A percentile compares a stretch with the other conserved stretches of the same genome.
Evolutionary conservation across 2,888 invertebrate species (phyloP).

Genomic region (Kuschelorhynchus macadamiae): DNA sequence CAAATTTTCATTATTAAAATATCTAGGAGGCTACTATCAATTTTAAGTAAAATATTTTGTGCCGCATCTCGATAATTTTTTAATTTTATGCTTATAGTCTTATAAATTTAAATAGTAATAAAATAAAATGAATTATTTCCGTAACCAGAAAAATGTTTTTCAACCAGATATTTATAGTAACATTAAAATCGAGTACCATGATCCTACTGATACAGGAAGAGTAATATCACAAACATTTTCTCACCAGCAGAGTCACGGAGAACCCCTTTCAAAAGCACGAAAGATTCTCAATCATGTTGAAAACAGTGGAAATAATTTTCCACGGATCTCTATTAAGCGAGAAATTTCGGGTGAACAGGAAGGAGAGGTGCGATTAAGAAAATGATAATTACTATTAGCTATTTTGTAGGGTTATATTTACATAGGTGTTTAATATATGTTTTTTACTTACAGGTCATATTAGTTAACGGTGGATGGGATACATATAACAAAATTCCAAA

Average conservation of each 20-base stretch:
- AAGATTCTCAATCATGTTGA: slow-evolving; percentile 57
- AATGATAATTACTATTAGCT: background rate
- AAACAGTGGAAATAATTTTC: slow-evolving; percentile 57
- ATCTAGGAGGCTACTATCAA: slow-evolving; percentile 18
- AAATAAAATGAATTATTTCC: slow-evolving; percentile 31
- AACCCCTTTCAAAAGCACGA: slow-evolving; percentile 53
- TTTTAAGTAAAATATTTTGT: slow-evolving; percentile 5
- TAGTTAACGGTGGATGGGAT: slow-evolving; percentile 68
- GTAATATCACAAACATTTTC: slow-evolving; percentile 57
- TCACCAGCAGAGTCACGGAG: slow-evolving; percentile 44
- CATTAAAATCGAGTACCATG: slow-evolving; percentile 57
- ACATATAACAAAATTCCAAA: slow-evolving; percentile 66
- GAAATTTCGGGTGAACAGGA: slow-evolving; percentile 53
- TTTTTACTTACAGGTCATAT: slow-evolving; percentile 63
- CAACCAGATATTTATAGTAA: slow-evolving; percentile 34
- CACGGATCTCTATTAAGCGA: slow-evolving; percentile 65
- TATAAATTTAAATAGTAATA: slow-evolving; percentile 3
- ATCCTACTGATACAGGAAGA: slow-evolving; percentile 54
- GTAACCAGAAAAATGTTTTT: slow-evolving; percentile 13
- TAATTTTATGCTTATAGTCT: background rate
- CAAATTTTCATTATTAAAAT: slow-evolving; percentile 10
- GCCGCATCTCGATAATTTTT: slow-evolving; percentile 16
- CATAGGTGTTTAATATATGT: background rate
- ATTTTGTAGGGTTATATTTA: slow-evolving; percentile 3
- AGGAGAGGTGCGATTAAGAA: slow-evolving; percentile 49